Base-by-base conservation (phyloP, 2,113 vertebrate species). In the Serinus canaria region DNA sequence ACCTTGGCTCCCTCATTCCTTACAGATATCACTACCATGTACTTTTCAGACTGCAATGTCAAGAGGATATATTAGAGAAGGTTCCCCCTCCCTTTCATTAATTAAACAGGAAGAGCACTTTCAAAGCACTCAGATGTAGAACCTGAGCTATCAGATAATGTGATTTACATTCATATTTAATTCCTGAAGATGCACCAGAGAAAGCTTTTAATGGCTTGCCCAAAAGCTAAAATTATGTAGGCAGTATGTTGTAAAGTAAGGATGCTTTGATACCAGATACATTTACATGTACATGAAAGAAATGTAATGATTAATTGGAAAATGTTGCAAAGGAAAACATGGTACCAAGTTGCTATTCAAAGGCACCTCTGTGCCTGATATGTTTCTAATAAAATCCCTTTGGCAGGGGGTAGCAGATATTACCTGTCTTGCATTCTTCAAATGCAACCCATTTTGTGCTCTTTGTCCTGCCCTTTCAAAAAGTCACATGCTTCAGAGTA, bases 121-220 rank as follows among this genome's bases (percentile, higher is more conserved):
- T 78, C 41, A 90, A 66, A 85, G 75, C 74, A 86, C 82, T 87
- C 37, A 70, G 83, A 50, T 78, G 15, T 63, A 83, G 68, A 86
- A 88, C 22, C 20, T 89, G 53, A 89, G 58, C 60, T 78, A 82
- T 73, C 53, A 69, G 81, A 73, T 88, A 79, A 94, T 80, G 74
- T 79, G 49, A 79, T 87, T 92, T 50, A 43, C 89, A 85, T 95
- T 95, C 81, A 73, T 95, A 83, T 91, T 92, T 95, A 89, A 94
- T 92, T 95, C 77, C 53, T 82, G 46, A 91, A 53, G 53, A 62
- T 66, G 25, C 41, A 64, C 63, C 41, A 62, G 44, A 64, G 41
- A 79, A 89, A 89, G 67, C 46, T 94, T 95, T 85, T 62, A 60
- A 39, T 47, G 21, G 9, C 31, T 85, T 94, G 50, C 43, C 44